Percentiles rank a stretch among this genome's conserved stretches.
Conservation (phyloP, 2,113 vertebrate species). For the Myrmecobius fasciatus region DNA sequence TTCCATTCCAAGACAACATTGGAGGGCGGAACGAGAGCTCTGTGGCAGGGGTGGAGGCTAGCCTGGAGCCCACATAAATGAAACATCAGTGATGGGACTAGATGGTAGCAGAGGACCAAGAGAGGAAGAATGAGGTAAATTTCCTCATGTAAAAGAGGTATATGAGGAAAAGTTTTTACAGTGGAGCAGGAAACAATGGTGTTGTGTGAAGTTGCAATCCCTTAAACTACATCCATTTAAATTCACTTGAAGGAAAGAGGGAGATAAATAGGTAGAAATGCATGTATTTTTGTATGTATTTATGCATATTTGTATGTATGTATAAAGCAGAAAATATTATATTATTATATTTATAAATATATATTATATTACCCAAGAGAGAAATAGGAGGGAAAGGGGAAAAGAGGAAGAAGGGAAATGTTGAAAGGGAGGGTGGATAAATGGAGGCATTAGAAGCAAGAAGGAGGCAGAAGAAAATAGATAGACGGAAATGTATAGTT, state of each 20-base stretch:
- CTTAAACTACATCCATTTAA: background rate
- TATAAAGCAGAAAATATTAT: too few relatives aligned
- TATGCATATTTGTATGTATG: too few relatives aligned
- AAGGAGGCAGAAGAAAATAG: background rate
- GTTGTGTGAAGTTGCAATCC: background rate
- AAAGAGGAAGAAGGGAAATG: background rate
- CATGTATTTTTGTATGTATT: too few relatives aligned
- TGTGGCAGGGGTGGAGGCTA: background rate
- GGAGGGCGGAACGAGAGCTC: background rate
- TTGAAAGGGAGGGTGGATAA: background rate
- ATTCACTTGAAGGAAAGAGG: background rate
- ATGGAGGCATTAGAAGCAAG: background rate
- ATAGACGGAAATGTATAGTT: background rate
- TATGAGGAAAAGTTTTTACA: background rate
- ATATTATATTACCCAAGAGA: background rate
- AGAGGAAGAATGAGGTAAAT: too few relatives aligned
- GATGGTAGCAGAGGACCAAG: background rate
- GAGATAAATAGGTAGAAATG: too few relatives aligned
- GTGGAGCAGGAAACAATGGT: background rate
- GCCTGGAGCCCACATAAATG: background rate
- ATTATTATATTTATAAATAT: too few relatives aligned
- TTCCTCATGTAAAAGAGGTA: background rate
- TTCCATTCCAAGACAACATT: background rate
- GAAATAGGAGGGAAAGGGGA: background rate
- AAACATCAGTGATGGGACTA: background rate